These are phyloP conservation scores for Chelmon rostratus DNA, from an alignment of 2,797 vertebrate species.

Conservation along the genomic window DNA sequence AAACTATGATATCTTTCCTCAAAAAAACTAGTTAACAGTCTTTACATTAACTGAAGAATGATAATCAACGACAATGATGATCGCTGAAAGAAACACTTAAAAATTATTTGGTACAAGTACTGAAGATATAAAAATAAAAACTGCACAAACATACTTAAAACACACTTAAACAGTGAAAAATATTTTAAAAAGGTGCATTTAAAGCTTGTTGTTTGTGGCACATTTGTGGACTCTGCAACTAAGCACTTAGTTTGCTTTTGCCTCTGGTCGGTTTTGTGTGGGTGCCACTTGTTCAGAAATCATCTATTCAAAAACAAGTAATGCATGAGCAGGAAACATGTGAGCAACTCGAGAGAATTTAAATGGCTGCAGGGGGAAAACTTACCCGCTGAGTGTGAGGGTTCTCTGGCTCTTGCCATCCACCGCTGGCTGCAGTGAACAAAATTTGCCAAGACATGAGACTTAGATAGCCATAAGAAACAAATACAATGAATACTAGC, in stretches of 20 bases:
- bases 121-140: not conserved
- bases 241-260: constrained; percentile 9
- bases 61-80: not conserved
- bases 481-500: not conserved
- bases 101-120: not conserved
- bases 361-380: constrained; percentile 45
- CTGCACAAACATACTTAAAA: not conserved
- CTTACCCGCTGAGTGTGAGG: constrained; percentile 94
- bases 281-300: constrained; percentile 25
- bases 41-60: not conserved
- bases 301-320: constrained; percentile 25
- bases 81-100: not conserved
- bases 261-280: not conserved
- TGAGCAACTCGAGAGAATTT: constrained; percentile 59
- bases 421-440: constrained; percentile 91
- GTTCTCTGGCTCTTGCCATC: constrained; percentile 99
- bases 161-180: not conserved
- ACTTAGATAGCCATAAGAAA: not conserved
- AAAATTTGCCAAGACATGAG: constrained; percentile 30
- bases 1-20: not conserved
- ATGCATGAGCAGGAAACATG: constrained; percentile 66
- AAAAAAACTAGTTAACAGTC: not conserved
- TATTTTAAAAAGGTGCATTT: constrained; percentile 2
- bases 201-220: too few species aligned
- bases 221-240: not conserved